Base-by-base conservation (phyloP, 2,888 invertebrate species). In the Rhimphoctona megacephalus region DNA sequence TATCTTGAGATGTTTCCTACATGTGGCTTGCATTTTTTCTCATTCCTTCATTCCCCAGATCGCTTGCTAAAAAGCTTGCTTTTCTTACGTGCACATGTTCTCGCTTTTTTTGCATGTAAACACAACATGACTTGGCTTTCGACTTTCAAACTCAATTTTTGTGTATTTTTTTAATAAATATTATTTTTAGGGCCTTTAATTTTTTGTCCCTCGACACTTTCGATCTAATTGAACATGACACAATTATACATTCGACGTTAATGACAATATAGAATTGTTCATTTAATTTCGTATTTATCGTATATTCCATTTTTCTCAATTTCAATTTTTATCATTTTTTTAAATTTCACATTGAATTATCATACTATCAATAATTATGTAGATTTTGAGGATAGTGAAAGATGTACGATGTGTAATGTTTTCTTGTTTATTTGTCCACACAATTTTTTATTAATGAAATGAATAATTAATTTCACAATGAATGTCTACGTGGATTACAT, bases 81-180 rank as follows among this genome's bases (percentile, higher is more conserved):
- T 19, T 22, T 73, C 54, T n/a, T 2, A 19, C 19, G 4, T 57
- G 54, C 57, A 33, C 77, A 52, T 46, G 25, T 69, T 46, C 46
- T 78, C 66, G 77, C 77, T 57, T 52, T 78, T 77, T 52, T 49
- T 33, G 77, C 85, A 81, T 81, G 79, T 30, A 49, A 72, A 49
- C 70, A 61, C 57, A 54, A 69, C 74, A 17, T 19, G 14, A 49
- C 76, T 52, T 66, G 46, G 73, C 66, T 81, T 76, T 76, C 66
- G 36, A 69, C 30, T 70, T 30, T 46, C 54, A 64, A 57, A 57
- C 25, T 57, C 25, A 0, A 7, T 14, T 57, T 57, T 9, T 11
- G n/a, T 25, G 4, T 67, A 67, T 54, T 4, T 39, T 74, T 61
- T 33, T 73, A 11, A 66, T 83, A 14, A 5, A 4, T 22, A 22